Evolutionary conservation across 35 echinoderm and acorn worm species (phyloP), one percentile per base, ranked within the genome.

Genomic region (Strongylocentrotus purpuratus): DNA sequence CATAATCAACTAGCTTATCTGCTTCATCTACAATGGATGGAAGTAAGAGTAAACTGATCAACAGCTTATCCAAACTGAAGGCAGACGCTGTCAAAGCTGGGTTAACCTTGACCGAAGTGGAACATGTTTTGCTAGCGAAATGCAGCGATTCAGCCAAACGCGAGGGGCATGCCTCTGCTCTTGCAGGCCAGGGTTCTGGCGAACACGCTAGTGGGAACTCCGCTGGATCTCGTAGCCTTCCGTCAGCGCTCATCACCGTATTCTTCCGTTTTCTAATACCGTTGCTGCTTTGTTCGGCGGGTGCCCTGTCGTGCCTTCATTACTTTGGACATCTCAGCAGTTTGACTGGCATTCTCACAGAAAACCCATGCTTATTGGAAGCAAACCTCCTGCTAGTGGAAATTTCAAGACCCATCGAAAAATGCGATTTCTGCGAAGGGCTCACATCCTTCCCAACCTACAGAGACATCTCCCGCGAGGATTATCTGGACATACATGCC

Each of bases 401-500:
- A 94, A 70, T 97, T 15, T 87, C 78, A 47, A 48, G 98, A 88
- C 98, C 98, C 25, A 22, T 96, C 14, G 88, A 93, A 0, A 86
- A 95, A 45, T 99, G 98, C 86, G 88, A 88, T 13, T 95, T 97
- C 94, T 99, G 98, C 59, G 32, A 92, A 50, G 96, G 92, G 10
- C 61, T 99, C 46, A n/a, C 33, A 7, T 32, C 86, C 7, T 92
- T 97, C 33, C 98, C 98, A 28, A 85, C 88, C 4, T 94, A 92
- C 32, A 48, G 94, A 12, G 92, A 46, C 33, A 97, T 99, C 12
- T 94, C 94, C 10, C 94, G 93, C 31, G 97, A 97, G 45, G 95
- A 94, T 45, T 99, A 97, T 89, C 31, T 97, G 17, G 45, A 94
- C 48, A 95, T 96, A 52, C 94, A 96, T 85, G 98, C 98, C 35